Percentiles rank a stretch among this genome's conserved stretches.
Evolutionary conservation across 2,888 invertebrate genomes (phyloP).

Genomic region (Resseliella maxima): DNA sequence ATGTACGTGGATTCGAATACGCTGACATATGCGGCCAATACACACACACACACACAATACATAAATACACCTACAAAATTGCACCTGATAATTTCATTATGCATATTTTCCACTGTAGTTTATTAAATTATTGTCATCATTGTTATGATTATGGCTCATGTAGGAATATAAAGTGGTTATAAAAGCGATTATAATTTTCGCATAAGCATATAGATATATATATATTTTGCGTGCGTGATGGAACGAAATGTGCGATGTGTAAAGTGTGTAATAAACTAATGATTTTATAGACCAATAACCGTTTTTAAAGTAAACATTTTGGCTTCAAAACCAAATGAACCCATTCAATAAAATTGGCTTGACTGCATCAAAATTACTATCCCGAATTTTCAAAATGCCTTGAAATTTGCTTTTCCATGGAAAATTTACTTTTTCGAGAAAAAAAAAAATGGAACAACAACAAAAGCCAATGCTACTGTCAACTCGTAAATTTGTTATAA

Average conservation of each 20-base stretch:
- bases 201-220: not conserved
- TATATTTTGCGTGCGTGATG: not conserved
- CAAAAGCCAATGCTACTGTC: too few species aligned
- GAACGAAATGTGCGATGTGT: not conserved
- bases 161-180: constrained; percentile 30
- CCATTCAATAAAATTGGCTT: not conserved
- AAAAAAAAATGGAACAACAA: too few species aligned
- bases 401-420: too few species aligned
- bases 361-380: not conserved
- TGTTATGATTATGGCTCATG: constrained; percentile 15
- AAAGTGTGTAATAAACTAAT: constrained; percentile 41
- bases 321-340: not conserved
- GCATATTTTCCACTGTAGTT: not conserved
- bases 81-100: constrained; percentile 47
- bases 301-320: constrained; percentile 37
- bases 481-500: too few species aligned
- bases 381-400: too few species aligned
- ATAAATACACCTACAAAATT: not conserved
- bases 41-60: not conserved
- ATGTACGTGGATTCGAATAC: not conserved
- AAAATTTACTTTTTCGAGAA: too few species aligned
- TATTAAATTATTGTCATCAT: constrained; percentile 48
- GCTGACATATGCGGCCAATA: not conserved
- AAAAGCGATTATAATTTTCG: constrained; percentile 18
- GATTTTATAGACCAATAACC: constrained; percentile 28